Evolutionary conservation across 2,888 invertebrate genomes (phyloP).

Genomic region (Lumbricus terrestris): DNA sequence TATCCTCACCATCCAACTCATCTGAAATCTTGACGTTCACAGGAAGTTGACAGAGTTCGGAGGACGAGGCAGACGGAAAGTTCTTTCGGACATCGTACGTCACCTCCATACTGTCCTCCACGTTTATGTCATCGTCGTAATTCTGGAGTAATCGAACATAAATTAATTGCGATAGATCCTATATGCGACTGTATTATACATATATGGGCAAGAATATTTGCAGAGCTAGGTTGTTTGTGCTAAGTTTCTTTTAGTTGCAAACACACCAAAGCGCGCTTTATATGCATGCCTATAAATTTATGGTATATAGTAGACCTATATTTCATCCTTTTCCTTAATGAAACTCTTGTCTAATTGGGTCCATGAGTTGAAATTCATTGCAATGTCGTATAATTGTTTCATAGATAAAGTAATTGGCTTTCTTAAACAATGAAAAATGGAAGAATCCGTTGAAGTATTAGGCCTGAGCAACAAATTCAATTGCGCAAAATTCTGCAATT

Average conservation of each 20-base stretch:
- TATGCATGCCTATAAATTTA: neutral
- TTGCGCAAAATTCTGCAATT: neutral
- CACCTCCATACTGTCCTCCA: neutral
- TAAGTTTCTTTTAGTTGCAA: neutral
- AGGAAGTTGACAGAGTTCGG: neutral
- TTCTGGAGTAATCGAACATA: neutral
- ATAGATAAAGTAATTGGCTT: no score
- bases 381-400: no score
- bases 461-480: neutral
- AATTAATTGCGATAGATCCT: neutral
- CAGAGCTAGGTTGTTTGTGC: neutral
- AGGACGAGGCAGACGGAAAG: neutral
- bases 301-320: neutral
- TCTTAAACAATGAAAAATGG: neutral
- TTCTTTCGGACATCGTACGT: neutral
- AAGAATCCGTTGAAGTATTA: neutral
- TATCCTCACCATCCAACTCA: no score
- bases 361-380: no score
- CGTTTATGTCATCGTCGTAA: neutral
- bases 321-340: neutral
- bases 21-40: neutral
- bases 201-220: neutral
- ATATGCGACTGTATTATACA: no score
- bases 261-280: neutral
- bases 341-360: neutral